These are phyloP conservation scores for Callipepla californica DNA, from an alignment of 2,113 vertebrate species.

Conservation along the genomic window DNA sequence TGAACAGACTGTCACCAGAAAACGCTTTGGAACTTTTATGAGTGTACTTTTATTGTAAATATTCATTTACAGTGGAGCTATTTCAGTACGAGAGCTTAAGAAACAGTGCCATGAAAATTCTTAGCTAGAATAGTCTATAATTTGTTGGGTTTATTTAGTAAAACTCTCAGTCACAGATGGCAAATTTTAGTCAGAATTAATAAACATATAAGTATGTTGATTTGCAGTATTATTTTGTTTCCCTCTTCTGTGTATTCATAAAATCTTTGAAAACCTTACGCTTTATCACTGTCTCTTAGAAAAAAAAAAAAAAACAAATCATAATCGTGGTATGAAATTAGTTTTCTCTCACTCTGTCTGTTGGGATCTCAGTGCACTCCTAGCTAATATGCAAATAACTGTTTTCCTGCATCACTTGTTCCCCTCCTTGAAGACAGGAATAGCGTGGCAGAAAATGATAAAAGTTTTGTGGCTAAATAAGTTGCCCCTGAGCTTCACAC, in stretches of 20 bases:
- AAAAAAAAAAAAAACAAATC: neutral
- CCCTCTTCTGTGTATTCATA: slow-evolving; percentile 27
- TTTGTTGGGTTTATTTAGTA: slow-evolving; percentile 40
- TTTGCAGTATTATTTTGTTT: slow-evolving; percentile 47
- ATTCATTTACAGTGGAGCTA: slow-evolving; percentile 51
- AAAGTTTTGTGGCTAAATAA: neutral
- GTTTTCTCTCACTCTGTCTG: neutral
- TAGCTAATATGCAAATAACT: neutral
- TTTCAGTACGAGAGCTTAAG: slow-evolving; percentile 39
- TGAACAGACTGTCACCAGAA: slow-evolving; percentile 47
- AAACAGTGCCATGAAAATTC: slow-evolving; percentile 1
- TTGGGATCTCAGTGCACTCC: neutral
- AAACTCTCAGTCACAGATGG: slow-evolving; percentile 29
- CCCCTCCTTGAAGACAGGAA: neutral
- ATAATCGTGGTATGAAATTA: neutral
- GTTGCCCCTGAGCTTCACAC: neutral
- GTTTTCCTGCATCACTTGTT: neutral
- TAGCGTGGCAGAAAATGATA: neutral
- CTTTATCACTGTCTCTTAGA: slow-evolving; percentile 3
- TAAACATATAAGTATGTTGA: slow-evolving; percentile 43
- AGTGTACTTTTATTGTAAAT: slow-evolving; percentile 40
- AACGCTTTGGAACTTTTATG: slow-evolving; percentile 54
- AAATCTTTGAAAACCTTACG: slow-evolving; percentile 15
- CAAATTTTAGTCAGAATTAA: slow-evolving; percentile 53
- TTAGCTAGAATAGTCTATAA: slow-evolving; percentile 15